Percentiles rank a stretch among this genome's conserved stretches.
Conservation (phyloP, 2,888 invertebrate genomes). For the Phasia obesa region DNA sequence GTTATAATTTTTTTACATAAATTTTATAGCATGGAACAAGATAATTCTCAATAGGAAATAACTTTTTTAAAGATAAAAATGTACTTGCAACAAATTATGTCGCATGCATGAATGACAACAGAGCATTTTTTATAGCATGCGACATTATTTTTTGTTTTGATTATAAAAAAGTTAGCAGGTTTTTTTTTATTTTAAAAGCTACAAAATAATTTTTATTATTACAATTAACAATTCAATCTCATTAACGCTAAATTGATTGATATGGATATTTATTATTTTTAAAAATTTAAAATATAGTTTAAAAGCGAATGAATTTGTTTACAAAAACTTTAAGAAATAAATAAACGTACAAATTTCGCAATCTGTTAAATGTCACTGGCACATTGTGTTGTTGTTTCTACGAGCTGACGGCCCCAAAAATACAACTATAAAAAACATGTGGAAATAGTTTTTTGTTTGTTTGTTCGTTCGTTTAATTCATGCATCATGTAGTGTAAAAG, state of each 20-base stretch:
- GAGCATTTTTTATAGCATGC: too few relatives aligned
- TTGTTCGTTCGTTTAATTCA: conserved; percentile 41
- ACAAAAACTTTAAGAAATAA: conserved; percentile 7
- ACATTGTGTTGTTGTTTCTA: conserved; percentile 43
- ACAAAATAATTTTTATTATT: too few relatives aligned
- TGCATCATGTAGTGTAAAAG: conserved; percentile 62
- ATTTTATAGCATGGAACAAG: not conserved
- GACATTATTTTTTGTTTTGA: too few relatives aligned
- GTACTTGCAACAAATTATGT: too few relatives aligned
- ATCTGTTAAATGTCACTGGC: conserved; percentile 68
- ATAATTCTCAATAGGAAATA: too few relatives aligned
- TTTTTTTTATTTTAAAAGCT: too few relatives aligned
- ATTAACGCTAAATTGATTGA: too few relatives aligned
- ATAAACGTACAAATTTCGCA: conserved; percentile 45
- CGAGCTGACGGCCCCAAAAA: not conserved
- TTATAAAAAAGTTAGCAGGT: too few relatives aligned
- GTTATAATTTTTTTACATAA: not conserved
- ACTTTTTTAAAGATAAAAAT: too few relatives aligned
- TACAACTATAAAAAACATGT: not conserved
- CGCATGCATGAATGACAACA: too few relatives aligned
- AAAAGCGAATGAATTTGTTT: conserved; percentile 22
- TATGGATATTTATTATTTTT: not conserved
- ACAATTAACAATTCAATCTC: too few relatives aligned
- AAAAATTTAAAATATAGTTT: not conserved
- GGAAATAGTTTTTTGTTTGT: conserved; percentile 4